Evolutionary conservation across 2,888 invertebrate genomes (phyloP), one percentile per base, ranked within the genome.

Genomic region (Mactromeris polynyma): DNA sequence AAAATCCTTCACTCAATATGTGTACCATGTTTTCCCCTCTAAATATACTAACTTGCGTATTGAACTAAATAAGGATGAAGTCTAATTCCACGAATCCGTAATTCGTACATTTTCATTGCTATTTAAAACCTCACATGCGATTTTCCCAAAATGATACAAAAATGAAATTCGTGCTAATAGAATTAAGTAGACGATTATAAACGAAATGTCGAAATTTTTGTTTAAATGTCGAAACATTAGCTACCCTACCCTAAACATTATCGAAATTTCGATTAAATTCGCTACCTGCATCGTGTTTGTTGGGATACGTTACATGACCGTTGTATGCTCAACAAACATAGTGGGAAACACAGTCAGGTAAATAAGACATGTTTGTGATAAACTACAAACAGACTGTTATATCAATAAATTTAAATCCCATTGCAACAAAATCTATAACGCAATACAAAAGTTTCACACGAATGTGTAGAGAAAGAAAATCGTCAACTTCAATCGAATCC

Each of bases 341-440:
- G 58, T 64, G 58, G n/a, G 58, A 64, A 51, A 26, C 58, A 26
- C 26, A 64, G 51, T 51, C 26, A 26, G 58, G n/a, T 64, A 64
- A 73, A 73, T 73, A 73, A 14, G 36, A 73, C 73, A 36, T 73
- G 11, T 64, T 64, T n/a, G n/a, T 26, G 26, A 26, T 26, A 11
- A 33, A 36, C 14, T 73, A 33, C 73, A 33, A 17, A 73, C 2
- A 33, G 73, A 36, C 33, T 14, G 9, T 17, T 73, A 73, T 36
- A 73, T 73, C 73, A 73, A 73, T 73, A 73, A 73, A 33, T 73
- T 73, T 26, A 73, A 73, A 73, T 73, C 73, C 73, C 73, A 19
- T 73, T 73, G 73, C 33, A 33, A 36, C 73, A 36, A 73, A 73
- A 73, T 73, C 73, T 33, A 73, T 73, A 73, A 33, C 19, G 11